phyloP scores from a whole-genome alignment of 2,113 vertebrate genomes.

The Mesoclemmys tuberculata region DNA sequence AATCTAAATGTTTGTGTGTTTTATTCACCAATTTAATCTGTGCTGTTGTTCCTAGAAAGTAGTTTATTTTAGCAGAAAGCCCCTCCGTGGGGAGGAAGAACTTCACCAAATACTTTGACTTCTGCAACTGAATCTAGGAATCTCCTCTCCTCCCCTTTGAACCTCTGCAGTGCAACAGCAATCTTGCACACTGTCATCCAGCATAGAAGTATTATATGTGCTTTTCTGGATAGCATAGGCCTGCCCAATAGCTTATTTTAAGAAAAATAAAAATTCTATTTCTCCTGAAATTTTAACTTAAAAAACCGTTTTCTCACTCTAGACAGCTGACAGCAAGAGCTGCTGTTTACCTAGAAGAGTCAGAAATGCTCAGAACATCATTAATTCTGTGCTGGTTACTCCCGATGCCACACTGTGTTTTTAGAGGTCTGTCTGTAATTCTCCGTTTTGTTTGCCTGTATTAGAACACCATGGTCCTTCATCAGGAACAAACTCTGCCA shows the following conservation, averaged over 20 bases:
- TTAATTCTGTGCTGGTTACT: neutral
- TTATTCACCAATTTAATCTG: neutral
- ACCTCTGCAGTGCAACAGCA: rapidly evolving
- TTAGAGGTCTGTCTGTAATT: neutral
- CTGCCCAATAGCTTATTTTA: neutral
- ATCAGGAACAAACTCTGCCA: slow-evolving; percentile 92
- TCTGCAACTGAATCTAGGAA: neutral
- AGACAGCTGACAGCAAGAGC: neutral
- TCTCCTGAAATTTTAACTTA: neutral
- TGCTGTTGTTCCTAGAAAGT: neutral
- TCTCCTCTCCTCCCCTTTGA: neutral
- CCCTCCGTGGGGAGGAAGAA: neutral
- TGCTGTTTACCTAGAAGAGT: neutral
- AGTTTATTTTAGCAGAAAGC: neutral
- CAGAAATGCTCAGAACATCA: neutral
- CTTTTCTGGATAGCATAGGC: neutral
- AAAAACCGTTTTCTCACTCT: neutral
- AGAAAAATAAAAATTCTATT: neutral
- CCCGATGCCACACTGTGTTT: rapidly evolving
- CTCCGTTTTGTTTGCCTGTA: slow-evolving; percentile 16
- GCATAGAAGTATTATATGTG: neutral
- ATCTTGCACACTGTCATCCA: rapidly evolving
- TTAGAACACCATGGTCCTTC: slow-evolving; percentile 90
- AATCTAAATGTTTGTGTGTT: neutral
- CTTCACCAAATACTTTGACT: neutral